These are phyloP conservation scores for Heliconius hortense DNA, from an alignment of 2,888 invertebrate species.

Conservation along the genomic window DNA sequence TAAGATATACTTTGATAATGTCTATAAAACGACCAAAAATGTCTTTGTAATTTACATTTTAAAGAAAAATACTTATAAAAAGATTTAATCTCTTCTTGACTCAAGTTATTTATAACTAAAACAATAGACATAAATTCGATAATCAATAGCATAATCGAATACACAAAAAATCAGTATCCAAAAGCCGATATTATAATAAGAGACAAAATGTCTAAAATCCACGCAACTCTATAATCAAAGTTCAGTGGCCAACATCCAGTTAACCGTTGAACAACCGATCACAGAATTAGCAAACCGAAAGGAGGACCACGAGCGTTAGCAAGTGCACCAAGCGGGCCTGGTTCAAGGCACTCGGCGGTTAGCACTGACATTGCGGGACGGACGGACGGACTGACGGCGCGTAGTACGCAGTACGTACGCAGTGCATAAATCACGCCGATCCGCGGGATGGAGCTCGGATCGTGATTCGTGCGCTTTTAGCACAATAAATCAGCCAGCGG, in stretches of 20 bases:
- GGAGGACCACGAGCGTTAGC: constrained; percentile 23
- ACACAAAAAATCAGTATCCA: too few species aligned
- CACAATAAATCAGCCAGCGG: constrained; percentile 76
- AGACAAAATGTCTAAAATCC: neutral
- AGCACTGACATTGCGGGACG: constrained; percentile 60
- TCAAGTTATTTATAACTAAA: too few species aligned
- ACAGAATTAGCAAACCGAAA: neutral
- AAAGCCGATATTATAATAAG: neutral
- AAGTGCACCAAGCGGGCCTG: constrained; percentile 43
- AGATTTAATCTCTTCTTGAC: too few species aligned
- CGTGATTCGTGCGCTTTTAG: constrained; percentile 52
- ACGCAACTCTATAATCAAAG: neutral
- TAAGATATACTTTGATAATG: too few species aligned
- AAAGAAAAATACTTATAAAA: too few species aligned
- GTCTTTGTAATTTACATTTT: too few species aligned
- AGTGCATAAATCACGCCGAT: constrained; percentile 64
- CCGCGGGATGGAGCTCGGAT: constrained; percentile 58
- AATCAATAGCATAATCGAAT: neutral
- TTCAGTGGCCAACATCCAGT: neutral
- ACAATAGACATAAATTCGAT: neutral
- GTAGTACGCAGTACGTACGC: constrained; percentile 44
- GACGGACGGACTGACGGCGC: constrained; percentile 21
- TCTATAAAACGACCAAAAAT: too few species aligned
- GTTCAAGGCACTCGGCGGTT: constrained; percentile 53
- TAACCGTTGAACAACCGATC: neutral